Conservation (phyloP, 37 sponge, comb jelly and placozoan species). For the Eunapius fragilis region DNA sequence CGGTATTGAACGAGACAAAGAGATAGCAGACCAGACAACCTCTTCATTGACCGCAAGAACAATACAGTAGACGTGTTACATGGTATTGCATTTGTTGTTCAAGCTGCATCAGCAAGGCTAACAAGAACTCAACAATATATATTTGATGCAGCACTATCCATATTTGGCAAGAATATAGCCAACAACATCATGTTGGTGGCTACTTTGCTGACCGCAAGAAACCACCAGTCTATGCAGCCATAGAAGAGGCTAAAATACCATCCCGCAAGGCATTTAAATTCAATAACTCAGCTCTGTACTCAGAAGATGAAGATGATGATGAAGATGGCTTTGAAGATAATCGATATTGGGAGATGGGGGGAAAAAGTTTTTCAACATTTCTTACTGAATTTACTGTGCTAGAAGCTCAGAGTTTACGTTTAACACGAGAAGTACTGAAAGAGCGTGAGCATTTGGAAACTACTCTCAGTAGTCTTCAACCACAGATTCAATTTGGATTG, state of each 20-base stretch:
- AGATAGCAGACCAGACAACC: conserved; percentile 21
- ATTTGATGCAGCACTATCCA: conserved; percentile 44
- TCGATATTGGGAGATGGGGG: conserved; percentile 81
- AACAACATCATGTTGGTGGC: conserved; percentile 41
- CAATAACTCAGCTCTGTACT: conserved; percentile 75
- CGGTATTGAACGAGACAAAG: conserved; percentile 45
- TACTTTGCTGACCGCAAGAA: conserved; percentile 70
- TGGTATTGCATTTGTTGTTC: conserved; percentile 58
- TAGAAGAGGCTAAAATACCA: conserved; percentile 49
- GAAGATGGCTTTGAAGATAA: conserved; percentile 1
- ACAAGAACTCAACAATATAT: conserved; percentile 48
- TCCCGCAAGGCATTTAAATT: conserved; percentile 39
- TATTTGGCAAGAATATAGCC: conserved; percentile 61
- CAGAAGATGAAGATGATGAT: background rate
- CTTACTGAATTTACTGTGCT: conserved; percentile 23
- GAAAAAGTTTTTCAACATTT: conserved; percentile 47
- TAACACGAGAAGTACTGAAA: conserved; percentile 70
- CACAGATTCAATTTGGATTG: conserved; percentile 34
- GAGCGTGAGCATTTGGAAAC: conserved; percentile 60
- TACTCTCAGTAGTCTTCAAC: conserved; percentile 42
- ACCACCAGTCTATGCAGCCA: conserved; percentile 59
- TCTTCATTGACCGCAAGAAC: conserved; percentile 10
- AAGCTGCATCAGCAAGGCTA: conserved; percentile 43
- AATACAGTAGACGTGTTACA: conserved; percentile 28
- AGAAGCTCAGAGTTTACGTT: conserved; percentile 24